Conservation (phyloP, 2,797 vertebrate species). For the Rhinoraja longicauda region DNA sequence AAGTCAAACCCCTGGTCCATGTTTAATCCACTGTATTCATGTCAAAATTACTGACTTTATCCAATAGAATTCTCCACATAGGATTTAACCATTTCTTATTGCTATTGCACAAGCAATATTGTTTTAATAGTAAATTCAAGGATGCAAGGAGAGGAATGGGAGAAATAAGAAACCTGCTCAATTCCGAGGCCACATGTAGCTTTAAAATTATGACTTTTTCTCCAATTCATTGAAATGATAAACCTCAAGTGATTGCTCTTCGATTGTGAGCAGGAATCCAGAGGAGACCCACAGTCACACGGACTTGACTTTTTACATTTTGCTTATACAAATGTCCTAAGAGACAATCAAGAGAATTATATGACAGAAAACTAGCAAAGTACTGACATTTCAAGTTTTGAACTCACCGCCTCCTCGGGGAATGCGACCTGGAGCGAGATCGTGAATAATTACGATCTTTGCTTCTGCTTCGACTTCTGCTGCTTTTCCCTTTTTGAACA, state of each 20-base stretch:
- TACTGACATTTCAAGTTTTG: no score
- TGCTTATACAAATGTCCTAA: neutral
- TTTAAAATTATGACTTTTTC: neutral
- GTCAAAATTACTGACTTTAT: neutral
- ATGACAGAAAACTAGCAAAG: neutral
- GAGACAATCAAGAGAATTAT: neutral
- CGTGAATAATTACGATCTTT: constrained; percentile 61
- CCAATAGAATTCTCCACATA: neutral
- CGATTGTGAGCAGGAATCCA: neutral
- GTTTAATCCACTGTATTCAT: neutral
- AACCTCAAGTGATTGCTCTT: neutral
- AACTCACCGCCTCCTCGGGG: constrained; percentile 60
- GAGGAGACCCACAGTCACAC: no score
- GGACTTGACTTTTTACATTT: no score
- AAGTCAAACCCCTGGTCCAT: neutral
- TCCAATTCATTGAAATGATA: no score
- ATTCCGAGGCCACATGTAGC: neutral
- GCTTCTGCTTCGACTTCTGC: constrained; percentile 60
- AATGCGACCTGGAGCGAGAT: constrained; percentile 57
- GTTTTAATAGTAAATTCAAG: neutral
- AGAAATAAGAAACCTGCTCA: neutral
- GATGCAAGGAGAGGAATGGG: neutral
- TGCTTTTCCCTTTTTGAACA: constrained; percentile 58
- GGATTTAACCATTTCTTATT: neutral
- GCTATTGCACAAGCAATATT: neutral